These are phyloP conservation scores for Dicentrarchus labrax DNA, from an alignment of 2,113 vertebrate genomes.

Conservation along the genomic window DNA sequence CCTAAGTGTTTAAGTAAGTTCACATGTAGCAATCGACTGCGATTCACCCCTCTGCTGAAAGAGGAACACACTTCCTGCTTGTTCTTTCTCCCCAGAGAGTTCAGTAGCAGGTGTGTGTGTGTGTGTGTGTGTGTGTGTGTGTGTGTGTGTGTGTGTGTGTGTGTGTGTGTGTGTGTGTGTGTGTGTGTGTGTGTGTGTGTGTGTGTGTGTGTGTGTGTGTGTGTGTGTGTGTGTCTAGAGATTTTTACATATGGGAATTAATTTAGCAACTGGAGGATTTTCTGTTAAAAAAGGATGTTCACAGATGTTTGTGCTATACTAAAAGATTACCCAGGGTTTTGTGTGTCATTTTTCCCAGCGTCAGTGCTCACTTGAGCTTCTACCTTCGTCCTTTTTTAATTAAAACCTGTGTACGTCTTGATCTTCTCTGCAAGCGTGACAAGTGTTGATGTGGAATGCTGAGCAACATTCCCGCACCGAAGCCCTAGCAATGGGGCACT, in stretches of 20 bases:
- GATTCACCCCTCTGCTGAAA: neutral
- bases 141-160: constrained; percentile 3
- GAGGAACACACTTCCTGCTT: neutral
- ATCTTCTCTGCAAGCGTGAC: constrained; percentile 18
- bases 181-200: constrained; percentile 10
- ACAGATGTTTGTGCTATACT: neutral
- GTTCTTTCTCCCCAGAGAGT: constrained; percentile 5
- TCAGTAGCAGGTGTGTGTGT: constrained; percentile 37
- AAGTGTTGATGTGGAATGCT: neutral
- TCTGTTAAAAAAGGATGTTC: neutral
- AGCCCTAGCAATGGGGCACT: neutral
- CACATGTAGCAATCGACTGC: neutral
- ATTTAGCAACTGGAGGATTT: constrained; percentile 2
- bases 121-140: constrained; percentile 10
- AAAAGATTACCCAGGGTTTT: too few relatives aligned
- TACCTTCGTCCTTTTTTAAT: neutral
- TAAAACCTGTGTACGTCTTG: neutral
- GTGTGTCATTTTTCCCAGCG: neutral
- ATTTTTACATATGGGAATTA: neutral
- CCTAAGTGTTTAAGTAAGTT: constrained; percentile 15
- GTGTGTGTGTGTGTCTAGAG: constrained; percentile 21
- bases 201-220: neutral
- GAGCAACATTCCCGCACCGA: neutral
- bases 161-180: constrained; percentile 27
- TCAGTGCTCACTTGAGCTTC: neutral